These are phyloP conservation scores for Adela reaumurella DNA, from an alignment of 2,888 invertebrate genomes.

Conservation along the genomic window DNA sequence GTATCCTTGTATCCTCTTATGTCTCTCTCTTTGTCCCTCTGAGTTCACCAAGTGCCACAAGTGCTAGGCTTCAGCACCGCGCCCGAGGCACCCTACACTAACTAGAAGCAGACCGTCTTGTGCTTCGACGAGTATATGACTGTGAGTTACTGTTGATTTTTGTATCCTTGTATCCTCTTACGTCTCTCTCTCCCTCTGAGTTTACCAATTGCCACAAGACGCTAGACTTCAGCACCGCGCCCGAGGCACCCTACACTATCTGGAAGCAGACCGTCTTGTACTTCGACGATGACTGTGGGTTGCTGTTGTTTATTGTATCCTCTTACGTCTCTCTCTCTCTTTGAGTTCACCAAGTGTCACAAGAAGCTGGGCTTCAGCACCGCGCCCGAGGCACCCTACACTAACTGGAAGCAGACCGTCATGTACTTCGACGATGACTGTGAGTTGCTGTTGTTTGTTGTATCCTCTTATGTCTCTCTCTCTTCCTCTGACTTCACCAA, in stretches of 20 bases:
- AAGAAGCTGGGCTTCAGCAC: constrained; percentile 98
- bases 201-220: constrained; percentile 99
- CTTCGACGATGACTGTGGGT: constrained; percentile 94
- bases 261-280: constrained; percentile 99
- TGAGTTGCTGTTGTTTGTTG: no score
- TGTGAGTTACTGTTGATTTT: no score
- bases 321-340: no score
- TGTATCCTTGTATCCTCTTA: no score
- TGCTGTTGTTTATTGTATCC: no score
- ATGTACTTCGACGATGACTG: constrained; percentile 97
- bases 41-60: constrained; percentile 99
- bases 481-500: constrained; percentile 99
- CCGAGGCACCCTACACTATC: constrained; percentile 97
- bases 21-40: no score
- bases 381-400: constrained; percentile 93
- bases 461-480: no score
- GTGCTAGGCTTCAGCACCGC: constrained; percentile 97
- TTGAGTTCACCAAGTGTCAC: constrained; percentile 99
- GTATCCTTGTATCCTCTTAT: no score
- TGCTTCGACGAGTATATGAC: constrained; percentile 97
- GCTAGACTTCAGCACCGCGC: constrained; percentile 97
- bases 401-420: constrained; percentile 98
- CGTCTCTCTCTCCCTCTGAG: no score
- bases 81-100: constrained; percentile 96
- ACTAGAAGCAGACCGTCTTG: constrained; percentile 99